phyloP scores from a whole-genome alignment of 2,888 invertebrate species.

The Hydraecia micacea region DNA sequence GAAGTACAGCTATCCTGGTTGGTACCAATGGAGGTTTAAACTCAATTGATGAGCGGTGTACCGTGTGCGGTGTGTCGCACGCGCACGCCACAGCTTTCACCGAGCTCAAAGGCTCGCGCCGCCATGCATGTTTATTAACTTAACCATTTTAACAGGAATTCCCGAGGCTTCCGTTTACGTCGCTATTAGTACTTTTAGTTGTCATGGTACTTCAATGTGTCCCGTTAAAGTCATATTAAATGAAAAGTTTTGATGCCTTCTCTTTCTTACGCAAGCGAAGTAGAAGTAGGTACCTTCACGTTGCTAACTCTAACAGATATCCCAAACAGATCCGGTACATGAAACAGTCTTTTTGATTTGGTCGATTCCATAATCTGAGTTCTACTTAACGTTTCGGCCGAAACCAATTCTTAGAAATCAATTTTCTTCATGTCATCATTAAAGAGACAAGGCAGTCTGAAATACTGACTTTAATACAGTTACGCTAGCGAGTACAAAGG shows the following conservation, averaged over 20 bases:
- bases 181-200: constrained; percentile 79
- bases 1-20: constrained; percentile 51
- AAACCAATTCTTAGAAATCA: constrained; percentile 17
- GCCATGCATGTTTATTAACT: constrained; percentile 86
- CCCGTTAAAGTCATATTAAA: constrained; percentile 69
- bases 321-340: background rate
- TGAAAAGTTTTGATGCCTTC: constrained; percentile 48
- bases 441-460: constrained; percentile 29
- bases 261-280: constrained; percentile 37
- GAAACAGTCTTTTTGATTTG: background rate
- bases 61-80: constrained; percentile 70
- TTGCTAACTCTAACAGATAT: constrained; percentile 9
- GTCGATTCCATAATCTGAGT: background rate
- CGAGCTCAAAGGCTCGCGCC: constrained; percentile 85
- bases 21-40: constrained; percentile 62
- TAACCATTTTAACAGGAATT: constrained; percentile 87
- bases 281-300: background rate
- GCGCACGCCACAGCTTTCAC: constrained; percentile 83
- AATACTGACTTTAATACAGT: constrained; percentile 38
- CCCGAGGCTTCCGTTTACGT: constrained; percentile 80
- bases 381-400: constrained; percentile 7
- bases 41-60: constrained; percentile 72
- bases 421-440: constrained; percentile 42
- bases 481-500: constrained; percentile 48
- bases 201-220: constrained; percentile 68